These are phyloP conservation scores for Oryzias javanicus DNA, from an alignment of 2,113 vertebrate species.

Conservation along the genomic window DNA sequence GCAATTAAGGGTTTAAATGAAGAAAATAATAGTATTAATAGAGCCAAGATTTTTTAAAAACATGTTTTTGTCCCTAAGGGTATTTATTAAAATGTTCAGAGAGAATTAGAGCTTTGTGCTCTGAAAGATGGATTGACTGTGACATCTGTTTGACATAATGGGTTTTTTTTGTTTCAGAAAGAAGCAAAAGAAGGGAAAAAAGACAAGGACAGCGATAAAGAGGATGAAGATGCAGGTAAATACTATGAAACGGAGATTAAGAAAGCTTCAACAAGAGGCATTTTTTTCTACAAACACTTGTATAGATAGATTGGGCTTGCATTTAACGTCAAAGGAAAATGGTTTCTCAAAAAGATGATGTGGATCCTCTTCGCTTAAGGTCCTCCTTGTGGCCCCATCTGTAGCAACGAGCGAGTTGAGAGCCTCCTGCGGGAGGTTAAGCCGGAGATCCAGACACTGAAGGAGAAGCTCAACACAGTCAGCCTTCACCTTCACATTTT, in stretches of 20 bases:
- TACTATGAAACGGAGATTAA: background rate
- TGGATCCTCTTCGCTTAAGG: constrained; percentile 56
- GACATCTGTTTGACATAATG: constrained; percentile 24
- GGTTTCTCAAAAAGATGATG: background rate
- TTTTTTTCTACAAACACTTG: too few relatives aligned
- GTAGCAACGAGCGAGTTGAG: constrained; percentile 82
- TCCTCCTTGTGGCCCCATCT: constrained; percentile 86
- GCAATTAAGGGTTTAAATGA: too few relatives aligned
- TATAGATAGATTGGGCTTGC: background rate
- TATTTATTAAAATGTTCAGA: too few relatives aligned
- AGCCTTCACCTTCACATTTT: constrained; percentile 11
- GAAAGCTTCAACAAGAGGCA: too few relatives aligned
- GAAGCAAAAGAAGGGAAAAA: constrained; percentile 74
- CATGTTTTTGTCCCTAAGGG: too few relatives aligned
- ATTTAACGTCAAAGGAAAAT: too few relatives aligned
- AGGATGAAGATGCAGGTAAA: constrained; percentile 74
- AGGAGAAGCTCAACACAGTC: constrained; percentile 87
- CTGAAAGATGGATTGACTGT: background rate
- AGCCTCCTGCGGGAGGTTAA: constrained; percentile 79
- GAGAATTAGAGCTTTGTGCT: too few relatives aligned
- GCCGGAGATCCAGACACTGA: constrained; percentile 83
- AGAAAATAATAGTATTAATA: too few relatives aligned
- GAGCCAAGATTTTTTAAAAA: too few relatives aligned
- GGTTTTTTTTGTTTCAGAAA: constrained; percentile 60
- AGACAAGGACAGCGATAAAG: constrained; percentile 80